Evolutionary conservation across 2,113 vertebrate genomes (phyloP).

Genomic region (Nannobrachium achirus): DNA sequence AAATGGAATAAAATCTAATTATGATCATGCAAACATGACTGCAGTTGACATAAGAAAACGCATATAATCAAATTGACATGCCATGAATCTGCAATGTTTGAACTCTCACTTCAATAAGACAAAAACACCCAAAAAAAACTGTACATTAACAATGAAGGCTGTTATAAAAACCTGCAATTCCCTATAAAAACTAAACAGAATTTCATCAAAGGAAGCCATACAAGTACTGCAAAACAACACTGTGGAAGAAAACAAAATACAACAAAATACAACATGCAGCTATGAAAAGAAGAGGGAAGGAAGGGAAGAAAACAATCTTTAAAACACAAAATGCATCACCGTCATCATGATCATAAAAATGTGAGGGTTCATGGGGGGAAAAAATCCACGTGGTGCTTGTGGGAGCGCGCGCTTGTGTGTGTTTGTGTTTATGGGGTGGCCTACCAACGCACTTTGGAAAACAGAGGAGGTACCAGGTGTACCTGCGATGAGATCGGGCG

Average conservation of each 20-base stretch:
- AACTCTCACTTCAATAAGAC: constrained; percentile 29
- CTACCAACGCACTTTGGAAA: constrained; percentile 79
- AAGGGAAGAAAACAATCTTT: not conserved
- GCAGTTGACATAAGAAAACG: not conserved
- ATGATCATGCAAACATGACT: too few species aligned
- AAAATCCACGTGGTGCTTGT: constrained; percentile 7
- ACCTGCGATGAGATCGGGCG: constrained; percentile 94
- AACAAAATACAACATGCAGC: constrained; percentile 40
- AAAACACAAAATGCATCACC: constrained; percentile 12
- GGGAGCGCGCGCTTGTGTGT: constrained; percentile 9
- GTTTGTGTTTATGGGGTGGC: constrained; percentile 3
- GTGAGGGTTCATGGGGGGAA: not conserved
- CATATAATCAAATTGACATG: not conserved
- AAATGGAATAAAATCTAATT: not conserved
- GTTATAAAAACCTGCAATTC: not conserved
- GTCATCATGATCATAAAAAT: not conserved
- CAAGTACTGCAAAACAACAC: not conserved
- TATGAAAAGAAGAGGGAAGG: constrained; percentile 16
- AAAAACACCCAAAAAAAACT: not conserved
- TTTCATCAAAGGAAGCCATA: not conserved
- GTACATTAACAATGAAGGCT: not conserved
- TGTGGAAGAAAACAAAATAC: constrained; percentile 5
- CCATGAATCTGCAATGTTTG: constrained; percentile 12
- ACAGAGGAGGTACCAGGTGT: constrained; percentile 65
- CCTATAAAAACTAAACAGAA: not conserved